Evolutionary conservation across 2,888 invertebrate genomes (phyloP), one percentile per base, ranked within the genome.

Genomic region (Drosophila diplacantha): DNA sequence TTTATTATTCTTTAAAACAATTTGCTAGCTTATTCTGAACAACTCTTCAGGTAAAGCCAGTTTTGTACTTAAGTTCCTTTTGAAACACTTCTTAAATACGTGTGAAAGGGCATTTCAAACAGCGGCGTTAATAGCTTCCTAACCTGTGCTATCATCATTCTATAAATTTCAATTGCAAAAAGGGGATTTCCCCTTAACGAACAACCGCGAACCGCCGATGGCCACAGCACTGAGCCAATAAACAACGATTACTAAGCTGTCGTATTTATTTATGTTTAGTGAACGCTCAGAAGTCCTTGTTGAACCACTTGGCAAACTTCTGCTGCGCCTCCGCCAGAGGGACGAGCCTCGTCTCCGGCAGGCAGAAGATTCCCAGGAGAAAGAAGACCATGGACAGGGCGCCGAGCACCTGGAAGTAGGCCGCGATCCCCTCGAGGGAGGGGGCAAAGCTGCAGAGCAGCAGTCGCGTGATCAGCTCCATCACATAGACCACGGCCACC

Each of bases 261-360:
- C 9, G 6, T 11, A 8, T 8, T 16, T 22, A 44, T n/a, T 43
- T 16, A 22, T 24, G 5, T 34, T 60, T 57, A 34, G 41, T 29
- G 4, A n/a, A 4, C 16, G 0, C 2, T 56, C 29, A 82, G 31
- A 84, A 78, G 39, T 78, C 81, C 18, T 80, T 81, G 38, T 82
- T 78, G 35, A 82, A 76, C 77, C 77, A 82, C 20, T 74, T 74
- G 37, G 65, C 68, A 29, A 87, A 81, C 56, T 81, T 83, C 0
- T 43, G 26, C 9, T 85, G 75, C 0, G 86, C 86, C 20, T 84
- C 74, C 1, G 72, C 65, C 22, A 85, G 64, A 0, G 84, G 76
- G 0, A 67, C 71, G 3, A 63, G 41, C 50, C 72, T 84, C 0
- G 88, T 87, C 59, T 86, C 86, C 12, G 86, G 88, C 69, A 86